Percentiles rank a stretch among this genome's conserved stretches.
Conservation (phyloP, 2,797 vertebrate species). For the Tolypeutes matacus region DNA sequence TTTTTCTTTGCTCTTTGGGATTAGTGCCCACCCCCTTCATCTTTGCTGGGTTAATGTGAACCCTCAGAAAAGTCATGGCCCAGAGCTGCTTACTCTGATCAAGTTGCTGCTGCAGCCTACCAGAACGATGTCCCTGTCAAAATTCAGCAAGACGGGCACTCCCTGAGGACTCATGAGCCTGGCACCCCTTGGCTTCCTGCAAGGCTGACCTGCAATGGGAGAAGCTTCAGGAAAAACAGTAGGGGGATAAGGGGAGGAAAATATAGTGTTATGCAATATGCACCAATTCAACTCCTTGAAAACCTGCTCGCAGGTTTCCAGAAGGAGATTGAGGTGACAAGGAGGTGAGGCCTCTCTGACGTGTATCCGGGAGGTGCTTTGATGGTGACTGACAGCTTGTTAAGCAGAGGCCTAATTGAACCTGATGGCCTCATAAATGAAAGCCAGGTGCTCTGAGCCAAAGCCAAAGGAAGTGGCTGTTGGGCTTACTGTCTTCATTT, state of each 20-base stretch:
- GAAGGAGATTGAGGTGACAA: conserved; percentile 66
- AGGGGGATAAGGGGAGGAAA: not conserved
- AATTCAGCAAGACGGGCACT: not conserved
- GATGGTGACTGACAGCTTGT: conserved; percentile 80
- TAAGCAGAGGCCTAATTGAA: conserved; percentile 80
- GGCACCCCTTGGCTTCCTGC: not conserved
- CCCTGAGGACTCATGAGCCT: not conserved
- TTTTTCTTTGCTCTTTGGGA: not conserved
- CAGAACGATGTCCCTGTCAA: not conserved
- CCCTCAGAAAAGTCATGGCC: not conserved
- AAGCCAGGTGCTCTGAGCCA: conserved; percentile 72
- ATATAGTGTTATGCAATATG: conserved; percentile 42
- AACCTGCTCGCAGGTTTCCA: conserved; percentile 37
- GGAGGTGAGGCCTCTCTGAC: conserved; percentile 64
- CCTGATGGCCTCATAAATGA: conserved; percentile 73
- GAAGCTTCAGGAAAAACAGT: conserved; percentile 8
- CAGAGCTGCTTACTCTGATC: not conserved
- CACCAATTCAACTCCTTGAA: conserved; percentile 51
- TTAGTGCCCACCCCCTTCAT: not conserved
- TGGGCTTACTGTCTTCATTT: conserved; percentile 68
- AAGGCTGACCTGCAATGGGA: not conserved
- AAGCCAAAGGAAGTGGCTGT: conserved; percentile 34
- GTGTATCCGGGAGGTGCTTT: conserved; percentile 48
- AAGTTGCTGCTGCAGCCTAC: not conserved
- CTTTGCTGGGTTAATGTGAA: not conserved